These are phyloP conservation scores for Platycnemis pennipes DNA, from an alignment of 2,888 invertebrate species.

Conservation along the genomic window DNA sequence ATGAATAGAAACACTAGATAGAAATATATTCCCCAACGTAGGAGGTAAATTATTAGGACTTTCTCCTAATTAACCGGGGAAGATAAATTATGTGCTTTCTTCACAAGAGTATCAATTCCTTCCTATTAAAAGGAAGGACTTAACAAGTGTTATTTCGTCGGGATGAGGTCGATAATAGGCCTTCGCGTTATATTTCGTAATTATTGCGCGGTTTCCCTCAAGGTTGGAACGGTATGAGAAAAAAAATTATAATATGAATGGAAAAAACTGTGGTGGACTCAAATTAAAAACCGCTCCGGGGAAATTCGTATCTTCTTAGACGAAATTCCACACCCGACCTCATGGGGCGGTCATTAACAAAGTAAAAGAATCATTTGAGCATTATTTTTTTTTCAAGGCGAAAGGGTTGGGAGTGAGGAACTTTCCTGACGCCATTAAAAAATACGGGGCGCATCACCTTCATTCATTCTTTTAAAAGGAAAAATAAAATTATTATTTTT, in stretches of 20 bases:
- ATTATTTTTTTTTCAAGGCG: neutral
- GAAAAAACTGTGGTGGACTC: neutral
- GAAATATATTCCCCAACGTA: no score
- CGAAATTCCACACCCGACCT: neutral
- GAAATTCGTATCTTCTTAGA: constrained; percentile 18
- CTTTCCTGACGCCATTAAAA: neutral
- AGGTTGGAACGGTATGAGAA: neutral
- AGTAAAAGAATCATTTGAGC: neutral
- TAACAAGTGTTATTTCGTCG: neutral
- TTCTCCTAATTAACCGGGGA: neutral
- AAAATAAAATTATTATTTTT: neutral
- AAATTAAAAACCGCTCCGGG: neutral
- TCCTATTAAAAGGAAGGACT: neutral
- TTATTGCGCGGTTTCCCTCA: neutral
- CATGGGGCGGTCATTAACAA: neutral
- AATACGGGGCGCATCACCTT: neutral
- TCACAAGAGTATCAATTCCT: neutral
- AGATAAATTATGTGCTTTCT: neutral
- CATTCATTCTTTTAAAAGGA: constrained; percentile 6
- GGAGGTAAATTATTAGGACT: no score
- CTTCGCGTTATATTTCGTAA: neutral
- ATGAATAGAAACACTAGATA: no score
- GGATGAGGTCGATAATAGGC: neutral
- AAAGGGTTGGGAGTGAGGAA: neutral
- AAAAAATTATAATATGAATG: neutral